These are phyloP conservation scores for Chlamydotis undulata DNA, from an alignment of 2,113 vertebrate genomes.

Conservation along the genomic window DNA sequence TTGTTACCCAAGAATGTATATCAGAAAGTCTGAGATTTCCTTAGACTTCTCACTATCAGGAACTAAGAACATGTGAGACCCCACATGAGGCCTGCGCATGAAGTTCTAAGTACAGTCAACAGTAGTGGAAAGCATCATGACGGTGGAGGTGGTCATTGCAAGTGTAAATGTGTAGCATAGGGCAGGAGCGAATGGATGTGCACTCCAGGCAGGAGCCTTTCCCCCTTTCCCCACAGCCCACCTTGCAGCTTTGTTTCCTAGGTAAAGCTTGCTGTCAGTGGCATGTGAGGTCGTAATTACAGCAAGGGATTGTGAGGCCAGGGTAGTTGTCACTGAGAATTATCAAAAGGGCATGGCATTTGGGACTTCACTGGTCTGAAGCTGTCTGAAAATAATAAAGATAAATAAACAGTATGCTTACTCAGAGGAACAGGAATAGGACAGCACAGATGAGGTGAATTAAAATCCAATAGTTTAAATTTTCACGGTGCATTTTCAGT, in stretches of 20 bases:
- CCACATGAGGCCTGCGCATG: accelerated
- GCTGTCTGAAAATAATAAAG: background rate
- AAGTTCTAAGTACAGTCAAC: background rate
- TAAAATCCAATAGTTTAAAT: background rate
- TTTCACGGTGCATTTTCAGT: background rate
- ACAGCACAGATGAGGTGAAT: accelerated
- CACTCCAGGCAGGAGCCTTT: accelerated
- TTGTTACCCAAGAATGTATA: background rate
- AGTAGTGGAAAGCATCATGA: background rate
- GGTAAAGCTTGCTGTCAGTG: accelerated
- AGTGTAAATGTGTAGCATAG: background rate
- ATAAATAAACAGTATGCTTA: background rate
- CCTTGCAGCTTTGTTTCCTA: background rate
- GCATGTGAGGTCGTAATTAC: too few relatives aligned
- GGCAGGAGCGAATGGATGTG: accelerated
- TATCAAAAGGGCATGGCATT: background rate
- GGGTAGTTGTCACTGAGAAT: too few relatives aligned
- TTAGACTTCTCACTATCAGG: background rate
- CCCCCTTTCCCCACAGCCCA: background rate
- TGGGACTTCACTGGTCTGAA: background rate
- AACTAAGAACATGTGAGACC: background rate
- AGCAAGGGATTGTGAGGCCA: background rate
- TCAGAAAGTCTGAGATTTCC: background rate
- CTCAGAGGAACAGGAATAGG: background rate
- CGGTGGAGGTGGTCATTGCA: accelerated